A percentile compares a stretch with the other conserved stretches of the same genome.
Conservation (phyloP, 2,113 vertebrate genomes). For the Zeus faber region DNA sequence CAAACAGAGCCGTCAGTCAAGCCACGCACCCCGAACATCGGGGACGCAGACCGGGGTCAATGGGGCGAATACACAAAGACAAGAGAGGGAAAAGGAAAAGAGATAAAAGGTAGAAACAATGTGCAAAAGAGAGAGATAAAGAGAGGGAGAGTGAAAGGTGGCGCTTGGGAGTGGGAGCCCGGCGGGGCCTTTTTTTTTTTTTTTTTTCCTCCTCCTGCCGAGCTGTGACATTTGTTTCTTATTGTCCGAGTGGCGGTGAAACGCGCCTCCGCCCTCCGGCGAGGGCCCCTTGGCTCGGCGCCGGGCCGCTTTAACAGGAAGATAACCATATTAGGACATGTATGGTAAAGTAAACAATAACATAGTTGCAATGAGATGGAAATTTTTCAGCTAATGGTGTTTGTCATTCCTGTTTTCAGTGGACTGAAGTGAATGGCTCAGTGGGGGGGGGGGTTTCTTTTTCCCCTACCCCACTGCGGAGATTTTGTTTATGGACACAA, state of each 20-base stretch:
- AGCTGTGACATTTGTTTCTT: conserved; percentile 90
- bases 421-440: too few species aligned
- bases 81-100: conserved; percentile 42
- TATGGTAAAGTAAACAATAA: conserved; percentile 99
- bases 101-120: conserved; percentile 15
- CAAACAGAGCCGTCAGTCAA: conserved; percentile 66
- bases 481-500: conserved; percentile 74
- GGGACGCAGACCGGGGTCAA: conserved; percentile 46
- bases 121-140: conserved; percentile 18
- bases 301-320: conserved; percentile 81
- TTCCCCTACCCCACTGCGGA: conserved; percentile 62
- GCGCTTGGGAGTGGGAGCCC: neutral
- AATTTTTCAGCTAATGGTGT: conserved; percentile 86
- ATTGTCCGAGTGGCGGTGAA: conserved; percentile 88
- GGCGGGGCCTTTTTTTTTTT: conserved; percentile 70
- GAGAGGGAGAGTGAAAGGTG: conserved; percentile 11
- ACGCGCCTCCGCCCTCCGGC: conserved; percentile 75
- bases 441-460: conserved; percentile 54
- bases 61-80: conserved; percentile 49
- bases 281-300: conserved; percentile 80
- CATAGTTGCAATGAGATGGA: conserved; percentile 94
- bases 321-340: conserved; percentile 96
- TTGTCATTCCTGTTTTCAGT: conserved; percentile 85
- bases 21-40: conserved; percentile 54
- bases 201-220: too few species aligned